A percentile compares a stretch with the other conserved stretches of the same genome.
phyloP scores from a whole-genome alignment of 2,888 invertebrate species.

The Aphidoletes aphidimyza region DNA sequence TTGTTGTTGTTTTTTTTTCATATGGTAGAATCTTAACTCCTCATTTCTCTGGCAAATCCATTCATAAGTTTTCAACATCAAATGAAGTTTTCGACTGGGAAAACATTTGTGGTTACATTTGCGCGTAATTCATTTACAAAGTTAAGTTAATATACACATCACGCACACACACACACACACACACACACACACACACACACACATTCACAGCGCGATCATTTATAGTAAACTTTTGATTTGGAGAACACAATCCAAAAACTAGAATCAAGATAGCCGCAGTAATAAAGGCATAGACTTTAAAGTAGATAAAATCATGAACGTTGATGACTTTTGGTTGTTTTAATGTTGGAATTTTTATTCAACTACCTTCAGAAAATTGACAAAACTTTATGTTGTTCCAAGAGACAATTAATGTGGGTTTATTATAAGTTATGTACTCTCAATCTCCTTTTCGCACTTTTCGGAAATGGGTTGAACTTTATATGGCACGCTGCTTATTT shows the following conservation, averaged over 20 bases:
- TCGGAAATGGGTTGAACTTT: conserved; percentile 14
- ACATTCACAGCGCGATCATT: no score
- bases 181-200: no score
- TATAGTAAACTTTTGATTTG: no score
- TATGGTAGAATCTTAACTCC: no score
- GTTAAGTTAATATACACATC: conserved; percentile 13
- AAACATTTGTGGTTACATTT: conserved; percentile 9
- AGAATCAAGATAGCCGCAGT: neutral
- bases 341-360: neutral
- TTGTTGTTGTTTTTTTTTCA: no score
- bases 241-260: neutral
- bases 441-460: neutral
- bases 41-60: no score
- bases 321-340: conserved; percentile 10
- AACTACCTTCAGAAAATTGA: no score
- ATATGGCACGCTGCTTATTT: conserved; percentile 15
- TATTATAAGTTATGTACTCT: conserved; percentile 28
- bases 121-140: conserved; percentile 13
- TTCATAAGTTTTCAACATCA: no score
- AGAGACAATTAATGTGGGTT: conserved; percentile 30
- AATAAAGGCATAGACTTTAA: conserved; percentile 2
- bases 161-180: neutral
- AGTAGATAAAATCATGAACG: conserved; percentile 7
- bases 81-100: no score
- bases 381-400: neutral